Conservation (phyloP, 2,888 invertebrate species). For the Dynastes maya region DNA sequence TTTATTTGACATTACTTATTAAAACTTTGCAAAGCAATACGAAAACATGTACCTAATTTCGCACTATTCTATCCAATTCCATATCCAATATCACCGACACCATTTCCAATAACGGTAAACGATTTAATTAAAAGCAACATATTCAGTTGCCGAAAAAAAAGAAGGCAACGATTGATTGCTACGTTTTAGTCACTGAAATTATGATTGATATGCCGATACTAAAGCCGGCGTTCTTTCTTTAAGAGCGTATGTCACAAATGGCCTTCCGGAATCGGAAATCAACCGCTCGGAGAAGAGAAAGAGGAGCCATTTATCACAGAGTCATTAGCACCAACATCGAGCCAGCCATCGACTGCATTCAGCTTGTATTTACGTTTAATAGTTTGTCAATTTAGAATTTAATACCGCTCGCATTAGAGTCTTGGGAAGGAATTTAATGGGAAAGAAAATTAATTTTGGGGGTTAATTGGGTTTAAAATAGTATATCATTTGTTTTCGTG, state of each 20-base stretch:
- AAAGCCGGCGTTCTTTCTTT: background rate
- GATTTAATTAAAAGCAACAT: background rate
- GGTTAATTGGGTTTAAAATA: background rate
- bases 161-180: slow-evolving; percentile 4
- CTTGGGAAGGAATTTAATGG: background rate
- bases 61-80: background rate
- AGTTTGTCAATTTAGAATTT: background rate
- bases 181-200: slow-evolving; percentile 1
- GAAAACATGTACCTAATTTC: no score
- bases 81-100: background rate
- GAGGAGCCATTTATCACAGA: background rate
- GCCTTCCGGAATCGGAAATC: slow-evolving; percentile 11
- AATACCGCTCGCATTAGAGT: background rate
- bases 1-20: no score
- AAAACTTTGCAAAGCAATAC: no score
- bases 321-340: background rate
- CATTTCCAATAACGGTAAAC: background rate
- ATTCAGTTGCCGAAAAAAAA: background rate
- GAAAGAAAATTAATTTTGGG: background rate
- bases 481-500: background rate
- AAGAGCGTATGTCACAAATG: slow-evolving; percentile 20
- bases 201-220: slow-evolving; percentile 22
- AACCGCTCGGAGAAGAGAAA: background rate
- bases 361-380: background rate
- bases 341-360: background rate